phyloP scores from a whole-genome alignment of 2,113 vertebrate species.

The Cavia porcellus region DNA sequence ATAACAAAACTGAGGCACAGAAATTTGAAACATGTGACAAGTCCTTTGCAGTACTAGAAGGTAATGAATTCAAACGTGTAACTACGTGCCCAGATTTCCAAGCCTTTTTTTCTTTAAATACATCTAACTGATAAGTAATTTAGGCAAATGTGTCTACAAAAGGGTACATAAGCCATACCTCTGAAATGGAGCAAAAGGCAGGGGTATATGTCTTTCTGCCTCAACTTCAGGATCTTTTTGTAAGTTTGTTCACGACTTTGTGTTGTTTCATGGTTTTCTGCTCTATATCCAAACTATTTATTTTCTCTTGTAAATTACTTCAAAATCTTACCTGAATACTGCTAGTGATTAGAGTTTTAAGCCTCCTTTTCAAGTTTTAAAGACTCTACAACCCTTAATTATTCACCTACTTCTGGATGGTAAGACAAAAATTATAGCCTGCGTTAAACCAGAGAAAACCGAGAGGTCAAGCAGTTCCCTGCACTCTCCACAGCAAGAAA shows the following conservation, averaged over 20 bases:
- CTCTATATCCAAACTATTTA: neutral
- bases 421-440: slow-evolving; percentile 51
- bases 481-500: slow-evolving; percentile 21
- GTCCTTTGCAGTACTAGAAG: neutral
- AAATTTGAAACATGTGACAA: neutral
- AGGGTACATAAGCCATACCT: neutral
- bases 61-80: neutral
- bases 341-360: slow-evolving; percentile 7
- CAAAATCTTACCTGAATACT: slow-evolving; percentile 52
- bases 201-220: neutral
- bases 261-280: slow-evolving; percentile 10
- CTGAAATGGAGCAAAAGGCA: neutral
- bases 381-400: slow-evolving; percentile 58
- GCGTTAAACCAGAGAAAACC: slow-evolving; percentile 53
- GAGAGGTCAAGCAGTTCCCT: slow-evolving; percentile 49
- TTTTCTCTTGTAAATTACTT: slow-evolving; percentile 50
- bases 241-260: neutral
- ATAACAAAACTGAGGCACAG: neutral
- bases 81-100: neutral
- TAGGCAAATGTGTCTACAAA: neutral
- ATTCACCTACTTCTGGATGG: slow-evolving; percentile 54
- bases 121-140: neutral
- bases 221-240: neutral
- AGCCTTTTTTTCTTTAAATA: neutral
- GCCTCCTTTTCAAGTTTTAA: slow-evolving; percentile 32